phyloP scores from a whole-genome alignment of 2,888 invertebrate genomes.

The Cylindroiulus punctatus region DNA sequence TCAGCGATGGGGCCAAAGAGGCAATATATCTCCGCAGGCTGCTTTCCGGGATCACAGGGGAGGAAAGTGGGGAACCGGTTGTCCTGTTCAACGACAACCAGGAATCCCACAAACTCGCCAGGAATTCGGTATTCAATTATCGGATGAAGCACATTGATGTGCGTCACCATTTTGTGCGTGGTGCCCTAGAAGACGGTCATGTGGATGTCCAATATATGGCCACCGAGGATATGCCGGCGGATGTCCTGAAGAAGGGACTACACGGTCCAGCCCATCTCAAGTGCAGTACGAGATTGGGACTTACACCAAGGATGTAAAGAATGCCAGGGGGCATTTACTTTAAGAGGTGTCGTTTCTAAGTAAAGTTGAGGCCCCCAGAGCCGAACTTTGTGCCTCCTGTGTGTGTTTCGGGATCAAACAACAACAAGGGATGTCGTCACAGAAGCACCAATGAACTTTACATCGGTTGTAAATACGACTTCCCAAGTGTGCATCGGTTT shows the following conservation, averaged over 20 bases:
- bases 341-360: too few species aligned
- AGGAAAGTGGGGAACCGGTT: not conserved
- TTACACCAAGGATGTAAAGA: too few species aligned
- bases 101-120: slow-evolving; percentile 58
- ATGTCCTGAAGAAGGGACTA: slow-evolving; percentile 53
- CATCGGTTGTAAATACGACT: too few species aligned
- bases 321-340: too few species aligned
- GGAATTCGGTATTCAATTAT: slow-evolving; percentile 59
- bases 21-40: slow-evolving; percentile 34
- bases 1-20: too few species aligned
- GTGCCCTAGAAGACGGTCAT: slow-evolving; percentile 51
- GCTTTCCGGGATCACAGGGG: not conserved
- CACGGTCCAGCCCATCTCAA: slow-evolving; percentile 28
- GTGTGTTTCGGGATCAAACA: too few species aligned
- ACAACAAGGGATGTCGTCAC: too few species aligned
- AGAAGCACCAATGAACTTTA: too few species aligned
- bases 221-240: slow-evolving; percentile 50
- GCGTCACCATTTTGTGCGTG: slow-evolving; percentile 58
- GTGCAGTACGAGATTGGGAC: not conserved
- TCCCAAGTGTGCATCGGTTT: too few species aligned
- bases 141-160: slow-evolving; percentile 60
- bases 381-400: too few species aligned
- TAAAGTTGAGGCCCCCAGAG: too few species aligned
- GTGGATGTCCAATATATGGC: slow-evolving; percentile 50
- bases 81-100: slow-evolving; percentile 59